Conservation (phyloP, 2,113 vertebrate genomes). For the Heterochromis multidens region DNA sequence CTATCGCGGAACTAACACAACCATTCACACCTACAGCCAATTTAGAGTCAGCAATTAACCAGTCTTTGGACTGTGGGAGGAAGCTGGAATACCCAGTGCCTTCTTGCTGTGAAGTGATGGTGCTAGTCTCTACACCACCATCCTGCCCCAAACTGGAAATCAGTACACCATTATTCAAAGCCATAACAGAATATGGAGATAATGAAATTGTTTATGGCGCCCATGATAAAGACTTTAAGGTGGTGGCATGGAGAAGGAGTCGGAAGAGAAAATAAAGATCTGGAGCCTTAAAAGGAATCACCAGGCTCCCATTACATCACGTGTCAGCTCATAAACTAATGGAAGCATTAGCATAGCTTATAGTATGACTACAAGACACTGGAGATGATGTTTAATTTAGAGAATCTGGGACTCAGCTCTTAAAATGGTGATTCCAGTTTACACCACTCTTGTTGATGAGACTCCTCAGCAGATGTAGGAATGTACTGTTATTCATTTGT, state of each 20-base stretch:
- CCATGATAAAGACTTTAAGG: constrained; percentile 20
- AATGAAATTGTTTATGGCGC: constrained; percentile 15
- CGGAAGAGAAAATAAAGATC: constrained; percentile 38
- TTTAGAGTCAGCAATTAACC: neutral
- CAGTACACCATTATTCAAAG: constrained; percentile 13
- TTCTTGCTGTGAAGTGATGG: neutral
- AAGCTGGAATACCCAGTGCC: neutral
- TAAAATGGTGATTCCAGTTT: constrained; percentile 50
- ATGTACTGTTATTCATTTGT: constrained; percentile 29
- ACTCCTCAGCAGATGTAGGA: constrained; percentile 49
- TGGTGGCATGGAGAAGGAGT: constrained; percentile 37
- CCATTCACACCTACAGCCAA: neutral
- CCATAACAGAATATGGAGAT: constrained; percentile 1
- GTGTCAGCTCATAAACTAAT: constrained; percentile 63
- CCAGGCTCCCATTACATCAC: constrained; percentile 48
- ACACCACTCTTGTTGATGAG: constrained; percentile 52
- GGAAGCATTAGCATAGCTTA: constrained; percentile 66
- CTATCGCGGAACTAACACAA: neutral
- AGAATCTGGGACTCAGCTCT: constrained; percentile 37
- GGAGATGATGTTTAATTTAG: constrained; percentile 60
- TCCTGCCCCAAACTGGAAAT: neutral
- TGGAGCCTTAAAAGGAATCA: constrained; percentile 51
- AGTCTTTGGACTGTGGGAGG: neutral
- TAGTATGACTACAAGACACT: constrained; percentile 53
- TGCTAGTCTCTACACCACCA: too few relatives aligned